Evolutionary conservation across 2,888 invertebrate species (phyloP), one percentile per base, ranked within the genome.

Genomic region (Dichetophora obliterata): DNA sequence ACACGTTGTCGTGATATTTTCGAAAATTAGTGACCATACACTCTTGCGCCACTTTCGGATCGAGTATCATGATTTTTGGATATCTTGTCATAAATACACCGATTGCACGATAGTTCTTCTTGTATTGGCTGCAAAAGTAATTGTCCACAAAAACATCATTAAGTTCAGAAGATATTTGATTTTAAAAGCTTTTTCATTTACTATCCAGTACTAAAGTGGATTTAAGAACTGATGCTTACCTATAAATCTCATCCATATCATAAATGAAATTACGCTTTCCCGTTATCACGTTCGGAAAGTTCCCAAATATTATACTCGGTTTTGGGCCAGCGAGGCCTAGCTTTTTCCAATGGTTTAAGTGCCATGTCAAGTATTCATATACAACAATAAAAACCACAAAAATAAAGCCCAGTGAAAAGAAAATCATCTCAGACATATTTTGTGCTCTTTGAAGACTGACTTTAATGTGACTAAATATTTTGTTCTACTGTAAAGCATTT

Each of bases 11-110:
- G 34, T 84, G 84, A 77, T 84, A 90, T 69, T 81, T 81, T 0
- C 87, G 84, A 37, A 90, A 91, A 31, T 90, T 88, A 9, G 83
- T 85, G 0, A 91, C 88, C 43, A 91, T 80, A 16, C 90, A 82
- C 31, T 89, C 86, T 66, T 82, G 83, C 0, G 89, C 85, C 77
- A 89, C 50, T 19, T 89, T 85, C 0, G 88, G 88, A 81, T 91
- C 90, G 3, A 87, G 83, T 0, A 90, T 57, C 4, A 91, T 43
- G 0, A 90, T 82, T 34, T 88, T 79, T 0, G 91, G 91, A 2
- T 80, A 82, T 0, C 86, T 82, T 0, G 87, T 82, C 4, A 83
- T 81, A 76, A 87, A 91, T 1, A 90, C 84, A 0, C 91, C 91
- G 27, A 90, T 85, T 19, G 88, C 88, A 3, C 82, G 82, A 57